phyloP scores from a whole-genome alignment of 2,797 vertebrate genomes.

The Phataginus tetradactyla region DNA sequence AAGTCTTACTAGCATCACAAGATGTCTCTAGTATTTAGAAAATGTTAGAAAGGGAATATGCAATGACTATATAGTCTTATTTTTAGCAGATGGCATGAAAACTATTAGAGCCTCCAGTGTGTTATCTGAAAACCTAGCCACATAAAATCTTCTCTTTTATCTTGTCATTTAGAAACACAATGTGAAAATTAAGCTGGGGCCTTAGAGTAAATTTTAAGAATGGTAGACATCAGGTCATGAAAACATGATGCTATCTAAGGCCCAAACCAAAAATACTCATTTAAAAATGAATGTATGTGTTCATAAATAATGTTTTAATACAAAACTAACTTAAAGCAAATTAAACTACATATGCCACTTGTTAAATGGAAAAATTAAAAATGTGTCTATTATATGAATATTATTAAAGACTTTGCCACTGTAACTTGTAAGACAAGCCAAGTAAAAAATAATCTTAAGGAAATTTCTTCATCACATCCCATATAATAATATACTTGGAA shows the following conservation, averaged over 20 bases:
- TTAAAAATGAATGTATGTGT: not conserved
- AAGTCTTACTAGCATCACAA: not conserved
- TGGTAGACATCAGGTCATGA: not conserved
- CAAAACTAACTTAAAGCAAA: constrained; percentile 46
- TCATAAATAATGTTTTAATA: not conserved
- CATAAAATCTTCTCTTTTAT: not conserved
- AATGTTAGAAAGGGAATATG: not conserved
- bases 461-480: not conserved
- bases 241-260: not conserved
- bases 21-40: not conserved
- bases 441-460: not conserved
- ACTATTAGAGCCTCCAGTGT: not conserved
- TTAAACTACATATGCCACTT: not conserved
- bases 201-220: not conserved
- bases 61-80: not conserved
- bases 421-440: not conserved
- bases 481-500: not conserved
- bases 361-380: not conserved
- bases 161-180: not conserved
- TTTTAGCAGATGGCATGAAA: not conserved
- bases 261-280: not conserved
- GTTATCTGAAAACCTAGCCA: not conserved
- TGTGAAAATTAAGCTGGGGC: not conserved
- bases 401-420: not conserved
- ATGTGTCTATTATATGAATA: not conserved